These are phyloP conservation scores for Drosophila ezoana DNA, from an alignment of 2,888 invertebrate species.

Conservation along the genomic window DNA sequence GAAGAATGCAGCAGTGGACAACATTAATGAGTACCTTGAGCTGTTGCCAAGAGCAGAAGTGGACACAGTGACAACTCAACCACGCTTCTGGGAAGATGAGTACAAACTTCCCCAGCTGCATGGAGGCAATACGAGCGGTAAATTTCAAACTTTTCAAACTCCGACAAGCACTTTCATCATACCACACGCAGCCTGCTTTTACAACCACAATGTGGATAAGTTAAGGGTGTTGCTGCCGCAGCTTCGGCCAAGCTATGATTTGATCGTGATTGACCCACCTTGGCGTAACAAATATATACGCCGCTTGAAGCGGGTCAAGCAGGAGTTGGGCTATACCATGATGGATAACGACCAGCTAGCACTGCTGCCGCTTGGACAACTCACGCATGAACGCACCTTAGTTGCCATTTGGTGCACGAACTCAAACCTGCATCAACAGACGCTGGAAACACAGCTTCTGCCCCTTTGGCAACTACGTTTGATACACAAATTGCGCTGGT, in stretches of 20 bases:
- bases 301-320: slow-evolving; percentile 88
- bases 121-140: slow-evolving; percentile 87
- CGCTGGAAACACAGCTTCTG: slow-evolving; percentile 90
- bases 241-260: slow-evolving; percentile 88
- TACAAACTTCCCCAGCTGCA: slow-evolving; percentile 83
- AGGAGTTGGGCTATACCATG: slow-evolving; percentile 89
- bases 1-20: slow-evolving; percentile 7
- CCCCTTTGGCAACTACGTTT: slow-evolving; percentile 91
- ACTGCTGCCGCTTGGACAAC: slow-evolving; percentile 88
- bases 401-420: slow-evolving; percentile 98
- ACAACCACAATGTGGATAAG: slow-evolving; percentile 88
- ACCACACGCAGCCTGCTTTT: slow-evolving; percentile 89
- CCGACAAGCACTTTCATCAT: slow-evolving; percentile 85
- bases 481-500: slow-evolving; percentile 93
- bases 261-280: slow-evolving; percentile 96
- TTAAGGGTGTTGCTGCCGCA: slow-evolving; percentile 86
- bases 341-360: slow-evolving; percentile 91
- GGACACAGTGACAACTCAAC: neutral
- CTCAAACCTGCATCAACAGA: slow-evolving; percentile 88
- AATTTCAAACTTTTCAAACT: slow-evolving; percentile 86
- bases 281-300: slow-evolving; percentile 98
- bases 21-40: slow-evolving; percentile 39
- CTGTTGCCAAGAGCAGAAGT: slow-evolving; percentile 25
- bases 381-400: slow-evolving; percentile 88
- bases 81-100: slow-evolving; percentile 77